Base-by-base conservation (phyloP, 2,113 vertebrate species). In the Emydura subglobosa region DNA sequence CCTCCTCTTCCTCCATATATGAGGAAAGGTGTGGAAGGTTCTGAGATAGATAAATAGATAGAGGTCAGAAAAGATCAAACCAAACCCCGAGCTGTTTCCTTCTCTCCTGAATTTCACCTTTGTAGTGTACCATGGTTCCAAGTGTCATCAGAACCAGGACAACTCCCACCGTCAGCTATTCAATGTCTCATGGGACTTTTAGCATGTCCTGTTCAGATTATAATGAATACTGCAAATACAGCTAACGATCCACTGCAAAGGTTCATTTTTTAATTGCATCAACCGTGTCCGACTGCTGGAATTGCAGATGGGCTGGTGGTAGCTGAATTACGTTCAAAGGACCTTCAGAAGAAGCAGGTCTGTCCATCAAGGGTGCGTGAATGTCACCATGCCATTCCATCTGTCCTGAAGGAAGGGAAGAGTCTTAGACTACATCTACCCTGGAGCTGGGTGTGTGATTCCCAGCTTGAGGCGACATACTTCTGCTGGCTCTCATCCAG, bases 1-100 rank as follows among this genome's bases (percentile, higher is more conserved):
- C 9, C 24, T 34, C 34, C 22, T 80, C 68, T 82, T 44, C 39
- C 47, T 44, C 29, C 2, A 0, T 7, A 0, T 59, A 83, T 83
- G 2, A 24, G 47, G 72, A 44, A 29, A 42, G 39, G 0, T 9
- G 14, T 13, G 11, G 11, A 5, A 14, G 44, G 19, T 10, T 51
- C 1, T 2, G 34, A 82, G 68, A 59, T 13, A 7, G 13, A 7
- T 59, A 59, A 9, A 59, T 29, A 59, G 55, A 25, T 27, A 65
- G 39, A 39, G 39, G 39, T 39, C 39, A 39, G 39, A 39, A 39
- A 39, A 39, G 39, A 39, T 39, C 39, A 39, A 39, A 39, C 39
- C 39, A 39, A 39, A 39, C 39, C 39, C 3, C 39, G 39, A 39
- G 39, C 39, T 76, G 39, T 76, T 76, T 44, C 39, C 72, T 76